Evolutionary conservation across 1,140 invertebrate genomes (phyloP), one percentile per base, ranked within the genome.

Genomic region (Dolichoris vasculosae): DNA sequence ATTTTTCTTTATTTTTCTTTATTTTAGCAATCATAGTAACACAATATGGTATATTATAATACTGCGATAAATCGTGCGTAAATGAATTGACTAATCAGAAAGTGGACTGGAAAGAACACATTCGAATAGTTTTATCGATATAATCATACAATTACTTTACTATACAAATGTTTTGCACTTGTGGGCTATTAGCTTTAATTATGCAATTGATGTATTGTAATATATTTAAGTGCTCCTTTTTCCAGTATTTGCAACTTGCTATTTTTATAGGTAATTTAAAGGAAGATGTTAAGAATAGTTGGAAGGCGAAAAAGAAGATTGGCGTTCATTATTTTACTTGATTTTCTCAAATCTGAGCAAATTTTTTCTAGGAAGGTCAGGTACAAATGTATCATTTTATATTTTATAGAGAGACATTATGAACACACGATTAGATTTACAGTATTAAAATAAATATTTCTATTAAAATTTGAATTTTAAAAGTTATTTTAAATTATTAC

Each of bases 121-220:
- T 63, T 78, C 78, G 35, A 80, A 40, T 38, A 80, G 38, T 46
- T 64, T 46, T 40, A 67, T 38, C 78, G 35, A 80, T 80, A 59
- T 80, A 80, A 80, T 80, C 55, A 32, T 38, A 26, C 78, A 80
- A 80, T 80, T 80, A 80, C 78, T 64, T 80, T 80, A 20, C 40
- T 23, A 59, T 46, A 64, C 26, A 80, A 80, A 63, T 35, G 38
- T 67, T 43, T 64, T 17, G 38, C 38, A 20, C 78, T 26, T 38
- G 78, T 35, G 78, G 0, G 48, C 48, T 40, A 78, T 67, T 67
- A 80, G 35, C 38, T 80, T 80, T 80, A 80, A 80, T 80, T 64
- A 67, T 63, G 67, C 78, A 67, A 64, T 67, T 32, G 78, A 67
- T 80, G 78, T 59, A 38, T 59, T 20, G 23, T 38, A 9, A 11